phyloP scores from a whole-genome alignment of 2,888 invertebrate species.

The Cactoblastis cactorum region DNA sequence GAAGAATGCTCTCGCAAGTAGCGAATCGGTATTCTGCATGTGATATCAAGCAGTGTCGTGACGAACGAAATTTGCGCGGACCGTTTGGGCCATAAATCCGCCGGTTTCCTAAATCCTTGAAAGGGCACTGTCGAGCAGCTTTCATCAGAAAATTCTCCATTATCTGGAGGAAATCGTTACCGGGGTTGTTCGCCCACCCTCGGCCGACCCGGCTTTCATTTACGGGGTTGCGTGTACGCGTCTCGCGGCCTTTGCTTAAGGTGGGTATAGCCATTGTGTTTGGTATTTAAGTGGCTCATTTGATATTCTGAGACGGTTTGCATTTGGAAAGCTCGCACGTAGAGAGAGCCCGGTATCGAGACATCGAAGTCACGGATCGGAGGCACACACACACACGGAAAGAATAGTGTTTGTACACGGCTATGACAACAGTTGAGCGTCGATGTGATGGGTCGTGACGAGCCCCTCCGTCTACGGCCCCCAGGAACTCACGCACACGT shows the following conservation, averaged over 20 bases:
- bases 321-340: constrained; percentile 70
- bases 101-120: constrained; percentile 66
- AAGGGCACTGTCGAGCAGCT: constrained; percentile 68
- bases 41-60: constrained; percentile 55
- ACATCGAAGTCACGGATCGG: constrained; percentile 45
- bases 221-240: constrained; percentile 75
- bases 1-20: constrained; percentile 38
- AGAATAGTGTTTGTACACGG: constrained; percentile 29
- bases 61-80: constrained; percentile 60
- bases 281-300: constrained; percentile 78
- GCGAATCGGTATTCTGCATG: constrained; percentile 49
- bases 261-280: constrained; percentile 74
- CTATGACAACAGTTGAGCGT: constrained; percentile 36
- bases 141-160: constrained; percentile 76
- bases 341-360: constrained; percentile 53
- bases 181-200: constrained; percentile 65
- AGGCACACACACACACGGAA: constrained; percentile 35
- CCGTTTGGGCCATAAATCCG: constrained; percentile 64
- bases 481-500: constrained; percentile 49
- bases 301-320: constrained; percentile 77
- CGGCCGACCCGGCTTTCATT: constrained; percentile 67
- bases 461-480: constrained; percentile 25
- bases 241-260: constrained; percentile 71
- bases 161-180: constrained; percentile 78
- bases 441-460: constrained; percentile 43